Conservation (phyloP, 2,888 invertebrate species). For the Omphaloscelis lunosa region DNA sequence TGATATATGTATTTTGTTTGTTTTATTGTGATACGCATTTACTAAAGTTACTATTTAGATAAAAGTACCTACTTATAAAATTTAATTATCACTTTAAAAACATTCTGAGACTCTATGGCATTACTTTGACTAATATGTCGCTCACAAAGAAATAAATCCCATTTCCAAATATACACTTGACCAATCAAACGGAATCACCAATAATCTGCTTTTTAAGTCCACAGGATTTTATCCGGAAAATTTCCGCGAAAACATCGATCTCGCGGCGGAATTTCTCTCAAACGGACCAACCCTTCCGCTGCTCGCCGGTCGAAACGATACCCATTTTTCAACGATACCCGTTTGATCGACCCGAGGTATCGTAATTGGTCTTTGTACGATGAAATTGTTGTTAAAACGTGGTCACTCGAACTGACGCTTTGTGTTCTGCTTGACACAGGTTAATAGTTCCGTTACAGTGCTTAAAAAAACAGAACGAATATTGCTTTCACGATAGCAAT, state of each 20-base stretch:
- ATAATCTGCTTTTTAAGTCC: conserved; percentile 59
- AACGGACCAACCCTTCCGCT: conserved; percentile 63
- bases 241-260: conserved; percentile 66
- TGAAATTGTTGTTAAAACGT: conserved; percentile 73
- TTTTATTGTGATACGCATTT: background rate
- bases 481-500: conserved; percentile 48
- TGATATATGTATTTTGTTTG: background rate
- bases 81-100: background rate
- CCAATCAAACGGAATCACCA: conserved; percentile 43
- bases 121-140: background rate
- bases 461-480: conserved; percentile 59
- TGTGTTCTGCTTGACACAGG: conserved; percentile 64
- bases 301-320: conserved; percentile 56
- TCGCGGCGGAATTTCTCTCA: conserved; percentile 60
- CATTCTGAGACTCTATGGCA: background rate
- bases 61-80: too few species aligned
- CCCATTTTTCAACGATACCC: conserved; percentile 71
- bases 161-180: conserved; percentile 32
- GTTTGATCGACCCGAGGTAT: conserved; percentile 70
- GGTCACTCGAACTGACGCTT: conserved; percentile 65
- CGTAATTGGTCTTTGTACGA: conserved; percentile 75
- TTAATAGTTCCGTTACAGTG: conserved; percentile 65
- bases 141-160: conserved; percentile 3
- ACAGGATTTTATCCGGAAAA: conserved; percentile 55
- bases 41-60: background rate